Percentiles rank a stretch among this genome's conserved stretches.
phyloP scores from a whole-genome alignment of 1,140 invertebrate genomes.

The Drosophila nasuta region DNA sequence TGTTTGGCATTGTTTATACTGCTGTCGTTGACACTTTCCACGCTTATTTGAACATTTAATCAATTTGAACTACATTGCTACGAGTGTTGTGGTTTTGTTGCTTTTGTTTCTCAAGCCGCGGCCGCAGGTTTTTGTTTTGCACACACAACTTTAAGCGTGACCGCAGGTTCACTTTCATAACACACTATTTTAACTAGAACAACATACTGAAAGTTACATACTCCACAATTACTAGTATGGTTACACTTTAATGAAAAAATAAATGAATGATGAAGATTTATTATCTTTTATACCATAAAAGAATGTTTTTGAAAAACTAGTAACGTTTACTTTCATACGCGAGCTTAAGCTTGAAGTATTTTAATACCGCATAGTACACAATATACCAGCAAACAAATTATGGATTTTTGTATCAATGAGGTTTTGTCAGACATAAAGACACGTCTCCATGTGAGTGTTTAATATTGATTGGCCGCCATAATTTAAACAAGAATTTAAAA shows the following conservation, averaged over 20 bases:
- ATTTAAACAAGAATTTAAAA: neutral
- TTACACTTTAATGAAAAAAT: neutral
- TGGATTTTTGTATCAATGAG: conserved; percentile 20
- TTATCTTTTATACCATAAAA: too few relatives aligned
- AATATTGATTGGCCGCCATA: conserved; percentile 11
- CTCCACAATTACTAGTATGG: neutral
- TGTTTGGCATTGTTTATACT: conserved; percentile 60
- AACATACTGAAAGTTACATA: neutral
- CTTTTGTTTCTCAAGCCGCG: neutral
- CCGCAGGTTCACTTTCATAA: neutral
- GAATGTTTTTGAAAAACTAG: too few relatives aligned
- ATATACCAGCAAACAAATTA: too few relatives aligned
- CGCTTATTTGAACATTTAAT: conserved; percentile 32
- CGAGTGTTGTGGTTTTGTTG: conserved; percentile 19
- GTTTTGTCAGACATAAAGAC: conserved; percentile 10
- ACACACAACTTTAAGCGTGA: conserved; percentile 7
- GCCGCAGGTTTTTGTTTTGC: conserved; percentile 46
- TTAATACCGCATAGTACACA: too few relatives aligned
- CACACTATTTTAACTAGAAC: neutral
- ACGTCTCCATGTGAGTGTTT: conserved; percentile 24
- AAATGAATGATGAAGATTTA: neutral
- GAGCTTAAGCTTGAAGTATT: too few relatives aligned
- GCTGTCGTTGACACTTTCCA: conserved; percentile 34
- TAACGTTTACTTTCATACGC: too few relatives aligned
- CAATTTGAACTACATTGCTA: conserved; percentile 45